A percentile compares a stretch with the other conserved stretches of the same genome.
Evolutionary conservation across 2,888 invertebrate species (phyloP).

Genomic region (Epinotia nisella): DNA sequence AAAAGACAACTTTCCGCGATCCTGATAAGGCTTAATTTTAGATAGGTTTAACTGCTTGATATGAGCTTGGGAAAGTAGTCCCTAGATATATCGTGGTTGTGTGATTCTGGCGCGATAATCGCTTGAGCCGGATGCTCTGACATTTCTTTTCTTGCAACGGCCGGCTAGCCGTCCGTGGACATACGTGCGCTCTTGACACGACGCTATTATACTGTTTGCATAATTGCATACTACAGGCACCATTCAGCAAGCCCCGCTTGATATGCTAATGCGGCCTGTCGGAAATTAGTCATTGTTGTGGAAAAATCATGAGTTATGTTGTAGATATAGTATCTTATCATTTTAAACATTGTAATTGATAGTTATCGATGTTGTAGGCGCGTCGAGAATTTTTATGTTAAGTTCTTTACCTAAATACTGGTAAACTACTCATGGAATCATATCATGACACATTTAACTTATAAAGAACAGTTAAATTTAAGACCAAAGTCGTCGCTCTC

Average conservation of each 20-base stretch:
- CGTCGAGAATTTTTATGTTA: constrained; percentile 21
- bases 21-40: constrained; percentile 14
- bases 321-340: constrained; percentile 39
- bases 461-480: neutral
- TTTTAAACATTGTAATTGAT: constrained; percentile 35
- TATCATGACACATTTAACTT: neutral
- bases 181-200: constrained; percentile 66
- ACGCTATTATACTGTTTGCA: constrained; percentile 77
- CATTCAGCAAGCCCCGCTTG: constrained; percentile 63
- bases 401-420: neutral
- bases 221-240: constrained; percentile 70
- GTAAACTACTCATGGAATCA: neutral
- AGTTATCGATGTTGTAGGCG: constrained; percentile 36
- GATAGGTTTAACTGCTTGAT: constrained; percentile 8
- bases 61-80: constrained; percentile 30
- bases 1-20: constrained; percentile 26
- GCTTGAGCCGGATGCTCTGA: constrained; percentile 58
- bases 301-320: constrained; percentile 50
- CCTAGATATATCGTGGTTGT: constrained; percentile 49
- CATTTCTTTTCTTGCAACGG: constrained; percentile 66
- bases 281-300: constrained; percentile 66
- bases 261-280: constrained; percentile 71
- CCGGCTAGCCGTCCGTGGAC: constrained; percentile 53
- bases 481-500: neutral
- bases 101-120: constrained; percentile 72